A percentile compares a stretch with the other conserved stretches of the same genome.
phyloP scores from a whole-genome alignment of 2,113 vertebrate species.

The Mirounga angustirostris region DNA sequence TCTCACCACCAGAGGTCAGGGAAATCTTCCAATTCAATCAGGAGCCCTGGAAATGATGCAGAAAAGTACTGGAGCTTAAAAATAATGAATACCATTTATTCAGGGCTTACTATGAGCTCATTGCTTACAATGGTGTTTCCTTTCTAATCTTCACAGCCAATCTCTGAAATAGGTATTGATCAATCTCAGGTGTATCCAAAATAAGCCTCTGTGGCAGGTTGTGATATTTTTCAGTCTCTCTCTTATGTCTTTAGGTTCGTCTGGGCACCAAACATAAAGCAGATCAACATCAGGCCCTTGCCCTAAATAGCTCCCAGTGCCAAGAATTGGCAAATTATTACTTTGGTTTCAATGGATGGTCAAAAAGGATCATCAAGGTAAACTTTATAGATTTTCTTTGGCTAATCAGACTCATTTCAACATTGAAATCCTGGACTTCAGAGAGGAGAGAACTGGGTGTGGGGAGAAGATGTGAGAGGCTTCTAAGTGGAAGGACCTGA shows the following conservation, averaged over 20 bases:
- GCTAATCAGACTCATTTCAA: neutral
- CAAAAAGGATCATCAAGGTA: slow-evolving; percentile 88
- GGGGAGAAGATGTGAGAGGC: neutral
- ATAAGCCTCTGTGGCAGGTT: neutral
- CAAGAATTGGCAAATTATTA: slow-evolving; percentile 77
- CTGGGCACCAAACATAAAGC: slow-evolving; percentile 80
- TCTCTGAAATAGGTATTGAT: neutral
- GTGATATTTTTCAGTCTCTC: neutral
- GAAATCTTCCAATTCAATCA: neutral
- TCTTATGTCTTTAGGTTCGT: slow-evolving; percentile 77
- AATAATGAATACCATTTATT: neutral
- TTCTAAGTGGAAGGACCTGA: neutral
- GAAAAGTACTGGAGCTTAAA: neutral
- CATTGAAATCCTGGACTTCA: neutral
- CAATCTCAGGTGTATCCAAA: neutral
- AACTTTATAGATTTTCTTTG: slow-evolving; percentile 52
- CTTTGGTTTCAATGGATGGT: slow-evolving; percentile 88
- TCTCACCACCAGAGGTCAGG: neutral
- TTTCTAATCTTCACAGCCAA: neutral
- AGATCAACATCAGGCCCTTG: slow-evolving; percentile 62
- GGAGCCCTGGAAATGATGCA: neutral
- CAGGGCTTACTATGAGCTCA: neutral
- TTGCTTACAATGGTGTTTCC: neutral
- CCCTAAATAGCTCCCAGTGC: slow-evolving; percentile 85
- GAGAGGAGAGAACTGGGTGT: neutral